A percentile compares a stretch with the other conserved stretches of the same genome.
Conservation (phyloP, 2,113 vertebrate species). For the Copsychus sechellarum region DNA sequence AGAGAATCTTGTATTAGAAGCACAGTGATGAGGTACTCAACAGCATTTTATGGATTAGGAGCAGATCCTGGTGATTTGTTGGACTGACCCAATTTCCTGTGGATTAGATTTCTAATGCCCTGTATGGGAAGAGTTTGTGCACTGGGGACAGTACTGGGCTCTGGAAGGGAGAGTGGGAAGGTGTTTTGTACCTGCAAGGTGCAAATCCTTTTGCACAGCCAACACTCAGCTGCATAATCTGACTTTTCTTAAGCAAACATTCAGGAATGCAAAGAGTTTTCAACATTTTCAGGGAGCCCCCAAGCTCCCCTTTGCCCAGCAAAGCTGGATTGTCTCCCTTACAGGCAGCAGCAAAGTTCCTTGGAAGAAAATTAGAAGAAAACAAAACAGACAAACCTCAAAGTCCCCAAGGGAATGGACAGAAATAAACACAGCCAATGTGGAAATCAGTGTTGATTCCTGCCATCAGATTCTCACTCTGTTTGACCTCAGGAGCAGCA, state of each 20-base stretch:
- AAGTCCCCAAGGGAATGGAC: constrained; percentile 21
- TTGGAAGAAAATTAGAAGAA: constrained; percentile 39
- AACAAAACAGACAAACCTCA: constrained; percentile 47
- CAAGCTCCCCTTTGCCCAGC: neutral
- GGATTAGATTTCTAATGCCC: neutral
- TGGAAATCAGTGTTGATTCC: constrained; percentile 49
- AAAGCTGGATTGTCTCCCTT: neutral
- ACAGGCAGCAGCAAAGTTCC: neutral
- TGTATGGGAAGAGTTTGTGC: neutral
- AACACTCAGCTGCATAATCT: neutral
- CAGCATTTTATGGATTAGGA: neutral
- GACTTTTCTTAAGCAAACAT: neutral
- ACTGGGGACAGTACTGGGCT: neutral
- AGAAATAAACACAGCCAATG: constrained; percentile 52
- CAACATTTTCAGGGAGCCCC: neutral
- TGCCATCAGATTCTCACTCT: constrained; percentile 30
- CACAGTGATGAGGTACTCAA: neutral
- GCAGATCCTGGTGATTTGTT: neutral
- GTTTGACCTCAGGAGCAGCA: neutral
- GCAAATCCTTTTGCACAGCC: neutral
- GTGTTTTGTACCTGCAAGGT: neutral
- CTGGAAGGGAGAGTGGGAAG: neutral
- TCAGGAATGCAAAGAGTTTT: neutral
- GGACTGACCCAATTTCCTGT: neutral
- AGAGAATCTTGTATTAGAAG: neutral